These are phyloP conservation scores for Scaptomyza pallida DNA, from an alignment of 1,140 invertebrate genomes.

Conservation along the genomic window DNA sequence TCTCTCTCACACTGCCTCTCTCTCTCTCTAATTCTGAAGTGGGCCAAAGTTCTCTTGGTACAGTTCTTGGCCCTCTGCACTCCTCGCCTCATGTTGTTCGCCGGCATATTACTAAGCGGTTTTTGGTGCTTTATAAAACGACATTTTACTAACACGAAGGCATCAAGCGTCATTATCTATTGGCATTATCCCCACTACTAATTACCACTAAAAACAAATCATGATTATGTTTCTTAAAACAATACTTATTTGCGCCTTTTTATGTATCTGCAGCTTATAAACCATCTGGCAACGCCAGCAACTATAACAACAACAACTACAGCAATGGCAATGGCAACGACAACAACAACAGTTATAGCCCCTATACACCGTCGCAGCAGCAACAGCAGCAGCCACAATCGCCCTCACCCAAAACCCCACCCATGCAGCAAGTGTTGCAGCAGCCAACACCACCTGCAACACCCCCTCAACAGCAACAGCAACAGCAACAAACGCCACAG, in stretches of 20 bases:
- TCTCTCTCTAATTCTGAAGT: conserved; percentile 17
- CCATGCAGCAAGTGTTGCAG: conserved; percentile 38
- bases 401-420: conserved; percentile 31
- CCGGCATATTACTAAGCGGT: conserved; percentile 77
- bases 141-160: conserved; percentile 60
- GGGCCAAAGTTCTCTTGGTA: conserved; percentile 38
- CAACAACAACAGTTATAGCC: conserved; percentile 42
- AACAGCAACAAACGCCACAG: conserved; percentile 48
- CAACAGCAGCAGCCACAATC: conserved; percentile 47
- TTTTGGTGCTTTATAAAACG: conserved; percentile 66
- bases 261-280: conserved; percentile 42
- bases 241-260: not conserved
- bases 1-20: not conserved
- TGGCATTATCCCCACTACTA: conserved; percentile 60
- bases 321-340: conserved; percentile 23
- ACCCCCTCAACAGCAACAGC: conserved; percentile 48
- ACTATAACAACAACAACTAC: conserved; percentile 34
- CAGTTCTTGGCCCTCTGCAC: conserved; percentile 36
- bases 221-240: not conserved
- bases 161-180: conserved; percentile 39
- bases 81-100: conserved; percentile 55
- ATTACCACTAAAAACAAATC: conserved; percentile 44
- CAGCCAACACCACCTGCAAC: conserved; percentile 49
- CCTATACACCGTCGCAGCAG: conserved; percentile 33
- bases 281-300: conserved; percentile 48